Percentiles rank a stretch among this genome's conserved stretches.
Evolutionary conservation across 64 coral and sea anemone species (phyloP).

Genomic region (Stichodactyla helianthus): DNA sequence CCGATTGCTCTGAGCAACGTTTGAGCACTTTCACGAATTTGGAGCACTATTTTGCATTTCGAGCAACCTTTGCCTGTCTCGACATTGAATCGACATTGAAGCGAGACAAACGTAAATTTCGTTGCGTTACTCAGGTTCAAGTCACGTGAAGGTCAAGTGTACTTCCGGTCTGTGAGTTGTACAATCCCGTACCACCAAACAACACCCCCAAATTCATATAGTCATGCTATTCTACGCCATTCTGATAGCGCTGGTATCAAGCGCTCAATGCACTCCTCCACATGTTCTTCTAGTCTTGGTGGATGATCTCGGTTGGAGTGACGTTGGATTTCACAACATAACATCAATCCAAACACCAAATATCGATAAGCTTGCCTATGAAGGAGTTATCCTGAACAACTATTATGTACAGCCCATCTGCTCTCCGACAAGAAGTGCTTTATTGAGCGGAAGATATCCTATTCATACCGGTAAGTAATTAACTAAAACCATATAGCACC

Average conservation of each 20-base stretch:
- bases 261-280: background rate
- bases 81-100: no score
- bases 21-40: no score
- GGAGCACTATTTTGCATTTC: no score
- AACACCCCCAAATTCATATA: no score
- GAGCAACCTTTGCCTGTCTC: no score
- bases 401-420: constrained; percentile 64
- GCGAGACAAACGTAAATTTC: no score
- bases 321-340: constrained; percentile 47
- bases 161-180: no score
- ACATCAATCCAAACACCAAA: constrained; percentile 40
- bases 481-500: background rate
- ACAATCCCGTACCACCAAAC: no score
- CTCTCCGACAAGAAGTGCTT: constrained; percentile 29
- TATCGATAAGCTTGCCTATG: constrained; percentile 38
- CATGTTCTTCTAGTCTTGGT: constrained; percentile 31
- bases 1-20: no score
- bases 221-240: background rate
- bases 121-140: no score
- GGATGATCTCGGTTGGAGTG: constrained; percentile 59
- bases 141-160: no score
- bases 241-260: background rate
- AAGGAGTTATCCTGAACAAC: constrained; percentile 35
- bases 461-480: constrained; percentile 41
- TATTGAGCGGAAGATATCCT: constrained; percentile 55